Conservation (phyloP, 2,888 invertebrate genomes). For the Helobdella robusta region DNA sequence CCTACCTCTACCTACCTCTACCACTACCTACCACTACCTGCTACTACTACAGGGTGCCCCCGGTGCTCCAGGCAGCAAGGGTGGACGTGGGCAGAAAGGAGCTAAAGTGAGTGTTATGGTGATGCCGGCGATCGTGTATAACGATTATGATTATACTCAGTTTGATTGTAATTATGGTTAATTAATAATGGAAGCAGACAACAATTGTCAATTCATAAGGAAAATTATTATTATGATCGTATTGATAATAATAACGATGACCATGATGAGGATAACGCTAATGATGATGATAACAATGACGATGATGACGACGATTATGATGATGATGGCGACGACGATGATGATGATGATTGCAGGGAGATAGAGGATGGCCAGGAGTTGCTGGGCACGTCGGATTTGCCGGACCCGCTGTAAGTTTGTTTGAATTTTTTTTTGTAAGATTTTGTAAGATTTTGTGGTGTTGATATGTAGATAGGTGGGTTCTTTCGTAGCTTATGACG, state of each 20-base stretch:
- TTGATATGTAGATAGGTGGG: too few relatives aligned
- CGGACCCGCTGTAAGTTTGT: slow-evolving; percentile 1
- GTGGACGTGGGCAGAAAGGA: slow-evolving; percentile 16
- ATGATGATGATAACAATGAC: too few relatives aligned
- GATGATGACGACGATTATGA: too few relatives aligned
- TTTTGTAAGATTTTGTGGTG: too few relatives aligned
- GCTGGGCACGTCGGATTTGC: slow-evolving; percentile 16
- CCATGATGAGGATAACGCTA: background rate
- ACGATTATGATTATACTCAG: too few relatives aligned
- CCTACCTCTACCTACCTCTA: background rate
- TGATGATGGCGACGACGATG: too few relatives aligned
- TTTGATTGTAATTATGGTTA: too few relatives aligned
- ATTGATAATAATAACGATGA: background rate
- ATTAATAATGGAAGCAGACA: too few relatives aligned
- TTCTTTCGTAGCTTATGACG: too few relatives aligned
- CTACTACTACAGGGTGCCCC: slow-evolving; percentile 15
- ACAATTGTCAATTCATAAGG: too few relatives aligned
- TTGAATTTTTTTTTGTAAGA: too few relatives aligned
- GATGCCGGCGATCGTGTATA: too few relatives aligned
- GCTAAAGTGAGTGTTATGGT: slow-evolving; percentile 7
- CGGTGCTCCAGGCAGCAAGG: slow-evolving; percentile 16
- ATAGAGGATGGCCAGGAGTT: slow-evolving; percentile 23
- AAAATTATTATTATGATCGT: background rate
- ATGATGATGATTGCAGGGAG: slow-evolving; percentile 8
- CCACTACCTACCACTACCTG: background rate